Percentiles rank a stretch among this genome's conserved stretches.
Conservation (phyloP, 2,888 invertebrate species). For the Pharmacophagus antenor region DNA sequence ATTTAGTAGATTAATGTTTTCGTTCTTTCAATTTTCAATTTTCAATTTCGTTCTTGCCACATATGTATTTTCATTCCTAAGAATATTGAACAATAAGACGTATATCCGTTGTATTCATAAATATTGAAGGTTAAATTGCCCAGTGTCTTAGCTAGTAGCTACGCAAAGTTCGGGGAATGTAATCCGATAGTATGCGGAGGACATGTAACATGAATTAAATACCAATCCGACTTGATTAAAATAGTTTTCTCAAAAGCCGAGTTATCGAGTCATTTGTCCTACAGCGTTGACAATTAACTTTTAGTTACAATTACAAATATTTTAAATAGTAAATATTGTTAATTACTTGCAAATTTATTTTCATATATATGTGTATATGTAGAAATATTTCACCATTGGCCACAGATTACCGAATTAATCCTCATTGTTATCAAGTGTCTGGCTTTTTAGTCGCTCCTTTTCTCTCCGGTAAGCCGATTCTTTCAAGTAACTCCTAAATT, state of each 20-base stretch:
- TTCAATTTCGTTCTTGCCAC: too few species aligned
- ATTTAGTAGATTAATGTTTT: background rate
- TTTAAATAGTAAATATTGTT: too few species aligned
- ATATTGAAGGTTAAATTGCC: slow-evolving; percentile 5
- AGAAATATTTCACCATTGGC: too few species aligned
- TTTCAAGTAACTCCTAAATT: too few species aligned
- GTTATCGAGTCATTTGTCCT: slow-evolving; percentile 9
- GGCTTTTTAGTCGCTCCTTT: too few species aligned
- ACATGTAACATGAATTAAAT: slow-evolving; percentile 21
- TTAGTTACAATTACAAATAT: background rate
- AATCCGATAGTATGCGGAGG: slow-evolving; percentile 11
- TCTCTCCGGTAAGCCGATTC: too few species aligned
- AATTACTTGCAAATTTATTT: background rate
- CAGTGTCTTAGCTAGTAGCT: background rate
- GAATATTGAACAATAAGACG: background rate
- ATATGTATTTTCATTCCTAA: background rate
- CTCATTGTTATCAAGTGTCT: too few species aligned
- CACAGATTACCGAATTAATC: too few species aligned
- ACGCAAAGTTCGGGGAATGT: slow-evolving; percentile 7
- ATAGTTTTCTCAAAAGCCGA: slow-evolving; percentile 26
- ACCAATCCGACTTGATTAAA: slow-evolving; percentile 25
- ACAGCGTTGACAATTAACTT: background rate
- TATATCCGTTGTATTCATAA: slow-evolving; percentile 2
- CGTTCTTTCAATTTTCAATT: background rate
- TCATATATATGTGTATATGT: too few species aligned